These are phyloP conservation scores for Pangasius larnaudii DNA, from an alignment of 2,797 vertebrate species.

Conservation along the genomic window DNA sequence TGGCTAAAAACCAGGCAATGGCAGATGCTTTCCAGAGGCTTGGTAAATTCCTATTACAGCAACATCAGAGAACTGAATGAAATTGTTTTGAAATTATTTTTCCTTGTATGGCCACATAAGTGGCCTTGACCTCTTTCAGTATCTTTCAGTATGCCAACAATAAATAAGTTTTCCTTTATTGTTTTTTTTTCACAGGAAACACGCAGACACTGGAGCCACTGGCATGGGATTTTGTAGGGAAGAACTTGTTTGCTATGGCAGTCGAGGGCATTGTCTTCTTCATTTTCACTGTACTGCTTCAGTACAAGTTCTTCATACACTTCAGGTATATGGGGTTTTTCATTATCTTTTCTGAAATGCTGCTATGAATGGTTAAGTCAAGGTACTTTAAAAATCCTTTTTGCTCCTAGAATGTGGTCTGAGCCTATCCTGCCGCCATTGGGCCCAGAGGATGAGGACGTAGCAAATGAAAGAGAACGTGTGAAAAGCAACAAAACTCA, in stretches of 20 bases:
- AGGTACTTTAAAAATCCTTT: not conserved
- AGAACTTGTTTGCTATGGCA: conserved; percentile 90
- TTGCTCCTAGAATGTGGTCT: conserved; percentile 67
- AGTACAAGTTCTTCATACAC: conserved; percentile 80
- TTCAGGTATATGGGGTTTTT: conserved; percentile 67
- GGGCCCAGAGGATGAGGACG: conserved; percentile 84
- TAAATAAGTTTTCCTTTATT: not conserved
- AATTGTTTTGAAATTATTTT: conserved; percentile 1
- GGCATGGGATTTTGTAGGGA: conserved; percentile 87
- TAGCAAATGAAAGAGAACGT: conserved; percentile 80
- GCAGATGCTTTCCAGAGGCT: conserved; percentile 85
- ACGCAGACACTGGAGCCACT: conserved; percentile 80
- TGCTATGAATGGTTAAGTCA: not conserved
- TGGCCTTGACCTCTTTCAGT: not conserved
- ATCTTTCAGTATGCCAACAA: not conserved
- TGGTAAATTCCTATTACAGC: conserved; percentile 67
- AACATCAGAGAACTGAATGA: not conserved
- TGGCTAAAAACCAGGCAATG: conserved; percentile 93
- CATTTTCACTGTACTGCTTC: conserved; percentile 85
- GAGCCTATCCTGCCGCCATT: conserved; percentile 70
- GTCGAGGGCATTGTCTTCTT: conserved; percentile 85
- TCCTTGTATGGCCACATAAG: not conserved
- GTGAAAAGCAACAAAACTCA: conserved; percentile 71
- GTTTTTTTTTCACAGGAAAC: conserved; percentile 72
- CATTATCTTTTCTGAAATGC: not conserved